Base-by-base conservation (phyloP, 2,113 vertebrate species). In the Cyrtonyx montezumae region DNA sequence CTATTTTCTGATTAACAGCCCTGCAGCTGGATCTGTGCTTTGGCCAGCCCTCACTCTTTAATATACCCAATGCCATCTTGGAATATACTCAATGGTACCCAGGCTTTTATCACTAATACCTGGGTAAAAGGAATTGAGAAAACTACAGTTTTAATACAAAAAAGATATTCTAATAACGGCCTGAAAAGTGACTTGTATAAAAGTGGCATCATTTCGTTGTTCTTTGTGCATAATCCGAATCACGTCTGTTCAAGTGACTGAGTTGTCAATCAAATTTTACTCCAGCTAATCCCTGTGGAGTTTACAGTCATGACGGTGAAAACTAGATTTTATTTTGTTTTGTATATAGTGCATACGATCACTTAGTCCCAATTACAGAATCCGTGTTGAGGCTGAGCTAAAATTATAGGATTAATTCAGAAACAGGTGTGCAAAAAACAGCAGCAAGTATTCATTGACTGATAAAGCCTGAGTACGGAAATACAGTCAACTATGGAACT, bases 1-100 rank as follows among this genome's bases (percentile, higher is more conserved):
- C 98, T 99, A 85, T 99, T 99, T 97, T 99, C 99, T 0, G 99
- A 99, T 96, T 99, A 98, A 95, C 53, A 22, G 32, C 30, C 17
- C 20, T 28, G 56, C 78, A 74, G 23, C 79, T 75, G 65, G 63
- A 88, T 88, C 74, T 63, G 34, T 61, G 75, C 56, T 63, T 75
- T 40, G 58, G 40, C 67, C 88, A 90, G 20, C 26, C 62, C 83
- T 75, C 70, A 76, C 34, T 90, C 92, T 93, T 92, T 88, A 10
- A 40, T 71, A 93, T 79, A 74, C 32, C 95, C 32, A 56, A 46
- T n/a, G 71, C 78, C 85, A 88, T 77, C 73, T 53, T 79, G 88
- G 42, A 91, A 90, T 8, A 90, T 12, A 30, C 32, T 63, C n/a
- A 87, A 6, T 76, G 74, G 63, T 86, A 84, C 56, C 63, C 82